Conservation (phyloP, 2,113 vertebrate genomes). For the Poeciliopsis retropinna region DNA sequence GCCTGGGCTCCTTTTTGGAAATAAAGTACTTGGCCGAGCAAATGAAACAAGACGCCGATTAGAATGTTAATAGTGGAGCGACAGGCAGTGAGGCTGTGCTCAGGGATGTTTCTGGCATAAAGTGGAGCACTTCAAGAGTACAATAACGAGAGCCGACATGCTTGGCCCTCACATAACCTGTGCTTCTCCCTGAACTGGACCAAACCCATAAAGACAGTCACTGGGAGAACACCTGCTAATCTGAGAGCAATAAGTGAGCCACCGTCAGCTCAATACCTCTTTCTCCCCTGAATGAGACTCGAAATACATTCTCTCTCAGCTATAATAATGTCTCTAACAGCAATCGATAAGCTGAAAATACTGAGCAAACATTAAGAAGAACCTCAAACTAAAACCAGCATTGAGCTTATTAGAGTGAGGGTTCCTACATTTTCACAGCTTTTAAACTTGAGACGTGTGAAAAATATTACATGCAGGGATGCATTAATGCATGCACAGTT, state of each 20-base stretch:
- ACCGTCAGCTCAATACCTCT: slow-evolving; percentile 21
- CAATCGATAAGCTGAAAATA: slow-evolving; percentile 17
- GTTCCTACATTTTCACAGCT: background rate
- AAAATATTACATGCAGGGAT: background rate
- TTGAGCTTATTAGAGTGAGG: background rate
- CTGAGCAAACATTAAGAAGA: background rate
- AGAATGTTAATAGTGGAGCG: slow-evolving; percentile 53
- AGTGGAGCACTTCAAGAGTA: slow-evolving; percentile 31
- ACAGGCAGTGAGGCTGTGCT: slow-evolving; percentile 42
- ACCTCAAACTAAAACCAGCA: background rate
- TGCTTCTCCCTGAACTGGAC: slow-evolving; percentile 25
- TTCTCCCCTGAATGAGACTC: slow-evolving; percentile 26
- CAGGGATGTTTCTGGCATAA: slow-evolving; percentile 36
- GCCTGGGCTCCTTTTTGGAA: slow-evolving; percentile 20
- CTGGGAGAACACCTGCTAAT: slow-evolving; percentile 24
- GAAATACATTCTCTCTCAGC: slow-evolving; percentile 25
- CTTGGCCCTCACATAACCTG: slow-evolving; percentile 35
- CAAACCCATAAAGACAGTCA: slow-evolving; percentile 41
- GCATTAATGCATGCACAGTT: no score
- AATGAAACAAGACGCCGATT: slow-evolving; percentile 66
- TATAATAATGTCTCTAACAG: slow-evolving; percentile 1
- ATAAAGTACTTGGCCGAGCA: slow-evolving; percentile 52
- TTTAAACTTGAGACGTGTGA: background rate
- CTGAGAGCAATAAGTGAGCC: slow-evolving; percentile 25
- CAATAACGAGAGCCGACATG: slow-evolving; percentile 40